Base-by-base conservation (phyloP, 2,888 invertebrate species). In the Hypolimnas misippus region DNA sequence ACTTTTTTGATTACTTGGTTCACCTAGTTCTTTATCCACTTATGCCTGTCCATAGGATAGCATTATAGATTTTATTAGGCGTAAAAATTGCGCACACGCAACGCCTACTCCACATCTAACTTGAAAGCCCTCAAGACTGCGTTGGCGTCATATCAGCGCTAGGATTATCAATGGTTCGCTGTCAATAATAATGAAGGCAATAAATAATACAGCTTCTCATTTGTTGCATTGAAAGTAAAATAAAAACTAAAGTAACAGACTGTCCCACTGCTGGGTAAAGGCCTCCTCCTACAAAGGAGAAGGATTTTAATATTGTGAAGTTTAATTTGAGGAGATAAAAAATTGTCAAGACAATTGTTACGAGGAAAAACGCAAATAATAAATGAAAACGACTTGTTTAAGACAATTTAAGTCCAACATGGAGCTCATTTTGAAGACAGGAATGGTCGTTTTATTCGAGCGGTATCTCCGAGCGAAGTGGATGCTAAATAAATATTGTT, bases 401-500 rank as follows among this genome's bases (percentile, higher is more conserved):
- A 8, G 17, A 31, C 8, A 35, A 57, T 52, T 57, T 60, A 40
- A 54, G 38, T 21, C 29, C 16, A 64, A 33, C 35, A 40, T 19
- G 17, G 35, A 46, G 59, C 19, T 19, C 14, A 57, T 59, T 59
- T 64, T 46, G 7, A 35, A 51, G 44, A 10, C 42, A 17, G 35
- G 42, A 38, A n/a, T n/a, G n/a, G 42, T 44, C 58, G 25, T 64
- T 51, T 62, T 40, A 49, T 59, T 46, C 40, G 19, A 42, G 16
- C 51, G 52, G 49, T 44, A 50, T 51, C 55, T 17, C 17, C 33
- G 12, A 44, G 51, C 31, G 10, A 50, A 52, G 35, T 51, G 55
- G 38, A 49, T 40, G 44, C 38, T 55, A 55, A 61, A 63, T 62
- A 62, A 66, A 68, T 65, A 59, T 69, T 67, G 57, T 57, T 63